phyloP scores from a whole-genome alignment of 2,888 invertebrate species.

The Palloptera scutellata region DNA sequence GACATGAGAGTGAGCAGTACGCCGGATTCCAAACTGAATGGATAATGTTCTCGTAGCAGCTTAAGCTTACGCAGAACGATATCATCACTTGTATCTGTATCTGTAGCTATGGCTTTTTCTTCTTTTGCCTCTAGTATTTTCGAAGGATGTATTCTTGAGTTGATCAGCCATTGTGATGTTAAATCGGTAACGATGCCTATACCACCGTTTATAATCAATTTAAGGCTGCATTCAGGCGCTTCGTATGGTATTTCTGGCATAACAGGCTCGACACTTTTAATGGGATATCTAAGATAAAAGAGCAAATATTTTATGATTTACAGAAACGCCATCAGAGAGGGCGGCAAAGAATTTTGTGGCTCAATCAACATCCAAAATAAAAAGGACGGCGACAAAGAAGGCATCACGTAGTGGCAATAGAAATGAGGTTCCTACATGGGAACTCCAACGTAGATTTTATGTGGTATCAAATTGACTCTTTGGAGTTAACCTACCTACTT shows the following conservation, averaged over 20 bases:
- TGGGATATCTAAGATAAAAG: constrained; percentile 47
- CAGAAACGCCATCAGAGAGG: neutral
- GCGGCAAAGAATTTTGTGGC: too few relatives aligned
- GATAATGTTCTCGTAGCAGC: constrained; percentile 79
- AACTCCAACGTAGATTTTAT: too few relatives aligned
- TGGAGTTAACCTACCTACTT: too few relatives aligned
- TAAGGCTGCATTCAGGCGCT: constrained; percentile 71
- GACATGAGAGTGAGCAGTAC: constrained; percentile 84
- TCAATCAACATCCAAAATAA: too few relatives aligned
- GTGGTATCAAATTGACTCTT: too few relatives aligned
- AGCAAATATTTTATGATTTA: neutral
- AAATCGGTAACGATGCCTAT: constrained; percentile 89
- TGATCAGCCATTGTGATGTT: constrained; percentile 85
- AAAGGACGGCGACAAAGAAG: too few relatives aligned
- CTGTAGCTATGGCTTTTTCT: neutral
- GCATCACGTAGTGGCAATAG: too few relatives aligned
- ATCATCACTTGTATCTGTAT: constrained; percentile 37
- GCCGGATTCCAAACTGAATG: constrained; percentile 82
- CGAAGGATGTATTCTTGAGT: constrained; percentile 75
- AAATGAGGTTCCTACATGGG: too few relatives aligned
- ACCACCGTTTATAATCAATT: constrained; percentile 72
- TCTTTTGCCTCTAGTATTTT: constrained; percentile 65
- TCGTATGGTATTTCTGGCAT: constrained; percentile 69
- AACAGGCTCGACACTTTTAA: constrained; percentile 48
- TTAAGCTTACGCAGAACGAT: constrained; percentile 71